phyloP scores from a whole-genome alignment of 2,888 invertebrate genomes.

The Calameuta idolon region DNA sequence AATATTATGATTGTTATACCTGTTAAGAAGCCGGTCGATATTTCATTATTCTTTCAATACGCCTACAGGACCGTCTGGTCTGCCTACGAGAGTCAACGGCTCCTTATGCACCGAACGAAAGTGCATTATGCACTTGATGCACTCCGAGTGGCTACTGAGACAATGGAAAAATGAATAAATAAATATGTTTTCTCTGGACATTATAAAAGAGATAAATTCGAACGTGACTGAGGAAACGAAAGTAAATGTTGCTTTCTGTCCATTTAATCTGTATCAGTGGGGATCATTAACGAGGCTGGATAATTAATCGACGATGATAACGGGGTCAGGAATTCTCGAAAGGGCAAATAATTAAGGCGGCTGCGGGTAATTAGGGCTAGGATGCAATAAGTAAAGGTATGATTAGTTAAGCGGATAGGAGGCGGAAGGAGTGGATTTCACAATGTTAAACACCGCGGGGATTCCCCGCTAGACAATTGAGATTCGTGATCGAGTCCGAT shows the following conservation, averaged over 20 bases:
- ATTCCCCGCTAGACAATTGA: conserved; percentile 16
- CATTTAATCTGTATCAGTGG: no score
- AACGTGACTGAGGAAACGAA: no score
- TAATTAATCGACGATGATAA: no score
- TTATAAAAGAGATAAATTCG: no score
- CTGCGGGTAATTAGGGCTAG: neutral
- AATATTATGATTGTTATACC: no score
- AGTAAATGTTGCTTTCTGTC: no score
- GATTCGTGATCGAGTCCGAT: conserved; percentile 16
- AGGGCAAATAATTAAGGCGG: neutral
- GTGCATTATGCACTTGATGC: neutral
- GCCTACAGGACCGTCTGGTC: conserved; percentile 24
- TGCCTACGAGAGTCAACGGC: conserved; percentile 23
- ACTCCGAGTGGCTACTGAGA: no score
- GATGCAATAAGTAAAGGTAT: neutral
- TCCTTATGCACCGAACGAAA: conserved; percentile 3
- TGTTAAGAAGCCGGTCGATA: conserved; percentile 11
- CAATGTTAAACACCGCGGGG: neutral
- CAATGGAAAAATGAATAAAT: no score
- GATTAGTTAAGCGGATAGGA: neutral
- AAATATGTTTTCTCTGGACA: no score
- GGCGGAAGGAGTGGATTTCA: no score
- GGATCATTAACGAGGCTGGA: no score
- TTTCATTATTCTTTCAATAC: conserved; percentile 16
- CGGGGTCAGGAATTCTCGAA: neutral